Conservation (phyloP, 2,113 vertebrate genomes). For the Odocoileus virginianus region DNA sequence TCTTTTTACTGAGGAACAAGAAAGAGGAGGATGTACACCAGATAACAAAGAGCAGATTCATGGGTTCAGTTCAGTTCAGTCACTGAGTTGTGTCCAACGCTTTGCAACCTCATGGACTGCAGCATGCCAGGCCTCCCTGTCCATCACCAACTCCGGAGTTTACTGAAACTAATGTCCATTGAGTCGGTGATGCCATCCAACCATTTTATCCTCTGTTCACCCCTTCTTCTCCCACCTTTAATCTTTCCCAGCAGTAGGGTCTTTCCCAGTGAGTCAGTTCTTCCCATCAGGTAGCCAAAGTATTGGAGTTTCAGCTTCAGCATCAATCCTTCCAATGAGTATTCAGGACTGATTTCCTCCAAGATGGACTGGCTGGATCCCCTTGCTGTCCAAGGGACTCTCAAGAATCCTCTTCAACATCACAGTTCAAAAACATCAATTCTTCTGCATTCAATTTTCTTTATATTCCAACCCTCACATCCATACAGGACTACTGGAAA, state of each 20-base stretch:
- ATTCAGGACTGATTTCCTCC: not conserved
- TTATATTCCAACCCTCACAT: not conserved
- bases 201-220: not conserved
- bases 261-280: not conserved
- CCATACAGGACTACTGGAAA: not conserved
- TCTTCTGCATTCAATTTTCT: fast-evolving
- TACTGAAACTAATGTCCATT: not conserved
- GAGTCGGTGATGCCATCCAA: not conserved
- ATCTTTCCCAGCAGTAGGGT: not conserved
- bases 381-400: not conserved
- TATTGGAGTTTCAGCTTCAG: not conserved
- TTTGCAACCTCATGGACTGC: not conserved
- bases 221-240: not conserved
- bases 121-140: not conserved
- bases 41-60: not conserved
- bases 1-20: not conserved
- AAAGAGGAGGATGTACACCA: not conserved
- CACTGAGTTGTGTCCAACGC: not conserved
- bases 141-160: not conserved
- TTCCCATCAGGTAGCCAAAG: not conserved
- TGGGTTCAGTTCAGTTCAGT: not conserved
- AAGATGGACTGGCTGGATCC: not conserved
- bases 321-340: not conserved
- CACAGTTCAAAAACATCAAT: not conserved
- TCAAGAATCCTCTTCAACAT: not conserved